Evolutionary conservation across 1,140 invertebrate species (phyloP).

Genomic region (Nylanderia fulva): DNA sequence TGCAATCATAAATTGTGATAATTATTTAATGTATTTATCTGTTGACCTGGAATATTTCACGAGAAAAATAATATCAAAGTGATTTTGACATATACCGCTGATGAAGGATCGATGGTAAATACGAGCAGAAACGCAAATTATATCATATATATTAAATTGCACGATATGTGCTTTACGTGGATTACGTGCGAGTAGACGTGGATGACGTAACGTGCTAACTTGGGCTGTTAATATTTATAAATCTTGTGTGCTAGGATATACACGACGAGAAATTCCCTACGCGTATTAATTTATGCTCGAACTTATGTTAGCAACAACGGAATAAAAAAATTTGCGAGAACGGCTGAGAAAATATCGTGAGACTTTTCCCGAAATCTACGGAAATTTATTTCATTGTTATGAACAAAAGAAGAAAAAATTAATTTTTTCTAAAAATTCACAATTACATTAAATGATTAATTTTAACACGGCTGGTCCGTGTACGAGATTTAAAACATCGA

Average conservation of each 20-base stretch:
- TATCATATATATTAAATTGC: slow-evolving; percentile 34
- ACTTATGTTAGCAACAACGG: slow-evolving; percentile 28
- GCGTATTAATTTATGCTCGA: slow-evolving; percentile 47
- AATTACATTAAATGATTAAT: neutral
- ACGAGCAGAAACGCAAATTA: neutral
- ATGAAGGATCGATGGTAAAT: slow-evolving; percentile 27
- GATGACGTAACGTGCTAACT: slow-evolving; percentile 39
- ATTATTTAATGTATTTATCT: neutral
- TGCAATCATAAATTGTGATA: neutral
- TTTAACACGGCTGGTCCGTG: slow-evolving; percentile 9
- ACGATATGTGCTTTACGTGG: slow-evolving; percentile 5
- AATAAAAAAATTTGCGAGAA: neutral
- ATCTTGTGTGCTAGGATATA: slow-evolving; percentile 22
- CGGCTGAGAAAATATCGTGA: neutral
- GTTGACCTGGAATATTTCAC: neutral
- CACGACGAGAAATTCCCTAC: slow-evolving; percentile 19
- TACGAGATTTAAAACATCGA: neutral
- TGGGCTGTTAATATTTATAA: slow-evolving; percentile 58
- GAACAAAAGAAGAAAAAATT: neutral
- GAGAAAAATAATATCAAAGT: slow-evolving; percentile 4
- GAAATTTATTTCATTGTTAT: slow-evolving; percentile 31
- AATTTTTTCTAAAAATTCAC: neutral
- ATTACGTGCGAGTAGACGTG: slow-evolving; percentile 29
- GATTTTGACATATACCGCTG: neutral
- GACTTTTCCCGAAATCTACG: neutral